A percentile compares a stretch with the other conserved stretches of the same genome.
These are phyloP conservation scores for Lymantria monacha DNA, from an alignment of 2,888 invertebrate genomes.

Conservation along the genomic window DNA sequence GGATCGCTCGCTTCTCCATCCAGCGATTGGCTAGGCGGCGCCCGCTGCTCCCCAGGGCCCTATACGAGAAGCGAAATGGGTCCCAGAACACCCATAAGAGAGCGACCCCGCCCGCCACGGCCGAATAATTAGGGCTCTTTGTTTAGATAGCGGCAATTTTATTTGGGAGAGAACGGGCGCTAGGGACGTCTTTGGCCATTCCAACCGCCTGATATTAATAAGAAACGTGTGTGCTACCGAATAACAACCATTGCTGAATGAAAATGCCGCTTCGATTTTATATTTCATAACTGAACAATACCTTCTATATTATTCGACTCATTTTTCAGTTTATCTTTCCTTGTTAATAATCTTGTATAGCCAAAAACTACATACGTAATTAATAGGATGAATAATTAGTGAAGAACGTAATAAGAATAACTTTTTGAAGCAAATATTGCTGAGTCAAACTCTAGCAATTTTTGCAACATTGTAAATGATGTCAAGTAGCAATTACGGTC, in stretches of 20 bases:
- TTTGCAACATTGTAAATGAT: too few species aligned
- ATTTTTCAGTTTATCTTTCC: too few species aligned
- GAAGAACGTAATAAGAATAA: too few species aligned
- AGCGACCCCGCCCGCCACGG: conserved; percentile 85
- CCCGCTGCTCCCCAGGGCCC: conserved; percentile 83
- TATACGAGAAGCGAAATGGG: conserved; percentile 86
- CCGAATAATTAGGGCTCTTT: conserved; percentile 86
- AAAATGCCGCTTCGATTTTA: conserved; percentile 48
- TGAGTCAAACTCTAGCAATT: too few species aligned
- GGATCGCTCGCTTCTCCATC: conserved; percentile 80
- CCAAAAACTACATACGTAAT: too few species aligned
- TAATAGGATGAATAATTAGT: too few species aligned
- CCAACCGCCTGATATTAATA: conserved; percentile 79
- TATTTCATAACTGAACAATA: conserved; percentile 21
- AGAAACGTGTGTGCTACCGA: conserved; percentile 70
- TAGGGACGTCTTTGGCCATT: conserved; percentile 80
- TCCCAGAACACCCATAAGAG: conserved; percentile 87
- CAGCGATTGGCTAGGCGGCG: conserved; percentile 85
- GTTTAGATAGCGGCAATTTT: conserved; percentile 84
- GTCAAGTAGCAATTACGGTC: too few species aligned
- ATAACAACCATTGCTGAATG: conserved; percentile 48
- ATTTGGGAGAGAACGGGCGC: conserved; percentile 81
- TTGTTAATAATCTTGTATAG: too few species aligned
- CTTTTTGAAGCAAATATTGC: too few species aligned
- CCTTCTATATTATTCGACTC: too few species aligned